phyloP scores from a whole-genome alignment of 2,113 vertebrate genomes.

The Thryonomys swinderianus region DNA sequence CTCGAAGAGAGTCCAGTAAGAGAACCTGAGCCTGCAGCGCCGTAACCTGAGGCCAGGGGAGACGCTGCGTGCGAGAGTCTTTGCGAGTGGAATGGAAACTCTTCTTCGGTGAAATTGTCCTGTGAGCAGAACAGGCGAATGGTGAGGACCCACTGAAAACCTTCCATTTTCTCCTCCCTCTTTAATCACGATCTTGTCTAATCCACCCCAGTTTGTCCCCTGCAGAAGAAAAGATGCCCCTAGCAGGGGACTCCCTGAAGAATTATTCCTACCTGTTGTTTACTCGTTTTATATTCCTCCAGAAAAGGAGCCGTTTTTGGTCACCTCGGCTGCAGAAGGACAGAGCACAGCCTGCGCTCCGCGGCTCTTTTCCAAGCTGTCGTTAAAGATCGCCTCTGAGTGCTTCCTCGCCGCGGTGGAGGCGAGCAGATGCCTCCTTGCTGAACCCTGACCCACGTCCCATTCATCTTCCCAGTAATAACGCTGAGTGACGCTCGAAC shows the following conservation, averaged over 20 bases:
- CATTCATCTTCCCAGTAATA: conserved; percentile 78
- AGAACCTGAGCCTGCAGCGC: conserved; percentile 66
- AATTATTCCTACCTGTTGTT: not conserved
- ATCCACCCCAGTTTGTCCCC: not conserved
- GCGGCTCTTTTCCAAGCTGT: conserved; percentile 61
- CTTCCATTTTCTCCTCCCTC: not conserved
- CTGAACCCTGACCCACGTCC: conserved; percentile 70
- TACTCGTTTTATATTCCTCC: not conserved
- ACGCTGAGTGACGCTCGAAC: conserved; percentile 72
- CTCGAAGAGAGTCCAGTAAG: not conserved
- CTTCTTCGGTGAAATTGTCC: conserved; percentile 38
- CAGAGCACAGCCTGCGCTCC: not conserved
- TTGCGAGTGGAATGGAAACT: conserved; percentile 67
- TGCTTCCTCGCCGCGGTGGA: conserved; percentile 29
- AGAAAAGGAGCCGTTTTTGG: not conserved
- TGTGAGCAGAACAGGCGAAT: conserved; percentile 20
- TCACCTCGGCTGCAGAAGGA: not conserved
- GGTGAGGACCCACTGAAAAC: not conserved
- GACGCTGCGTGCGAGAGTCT: not conserved
- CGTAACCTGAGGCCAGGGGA: conserved; percentile 70
- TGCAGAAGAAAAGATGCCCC: not conserved
- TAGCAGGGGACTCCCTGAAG: not conserved
- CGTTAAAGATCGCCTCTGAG: conserved; percentile 66
- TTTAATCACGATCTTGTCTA: not conserved
- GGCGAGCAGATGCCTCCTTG: conserved; percentile 73